Evolutionary conservation across 2,888 invertebrate species (phyloP).

Genomic region (Cataglyphis altisquamis): DNA sequence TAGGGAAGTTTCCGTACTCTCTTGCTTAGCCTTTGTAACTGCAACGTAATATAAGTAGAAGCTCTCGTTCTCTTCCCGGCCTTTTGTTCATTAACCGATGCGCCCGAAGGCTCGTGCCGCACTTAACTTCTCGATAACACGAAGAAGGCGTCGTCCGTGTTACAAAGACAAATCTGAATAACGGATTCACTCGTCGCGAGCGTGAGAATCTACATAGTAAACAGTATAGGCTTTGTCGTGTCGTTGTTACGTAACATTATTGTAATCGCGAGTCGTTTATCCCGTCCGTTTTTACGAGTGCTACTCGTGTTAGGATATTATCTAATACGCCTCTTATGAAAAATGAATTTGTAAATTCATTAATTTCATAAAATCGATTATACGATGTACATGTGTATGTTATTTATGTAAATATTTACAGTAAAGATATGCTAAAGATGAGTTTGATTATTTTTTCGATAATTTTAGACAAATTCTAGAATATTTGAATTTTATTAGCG

Average conservation of each 20-base stretch:
- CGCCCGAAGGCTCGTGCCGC: conserved; percentile 45
- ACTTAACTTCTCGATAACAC: conserved; percentile 61
- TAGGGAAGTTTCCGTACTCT: conserved; percentile 41
- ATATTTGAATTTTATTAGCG: not conserved
- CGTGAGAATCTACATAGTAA: conserved; percentile 24
- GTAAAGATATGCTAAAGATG: not conserved
- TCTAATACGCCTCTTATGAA: not conserved
- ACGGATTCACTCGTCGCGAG: conserved; percentile 37
- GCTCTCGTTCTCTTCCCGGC: conserved; percentile 31
- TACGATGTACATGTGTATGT: not conserved
- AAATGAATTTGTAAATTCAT: not conserved
- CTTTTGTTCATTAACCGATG: conserved; percentile 62
- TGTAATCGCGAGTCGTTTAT: conserved; percentile 26
- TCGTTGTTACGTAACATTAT: conserved; percentile 21
- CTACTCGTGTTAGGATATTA: not conserved
- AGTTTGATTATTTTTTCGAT: not conserved
- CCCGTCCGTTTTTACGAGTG: not conserved
- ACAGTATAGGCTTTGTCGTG: not conserved
- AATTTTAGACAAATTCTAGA: not conserved
- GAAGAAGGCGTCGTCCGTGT: conserved; percentile 52
- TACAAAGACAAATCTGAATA: conserved; percentile 49
- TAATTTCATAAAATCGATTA: not conserved
- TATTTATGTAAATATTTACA: not conserved
- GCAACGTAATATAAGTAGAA: conserved; percentile 56
- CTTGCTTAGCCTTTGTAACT: conserved; percentile 54